Evolutionary conservation across 2,113 vertebrate genomes (phyloP).

Genomic region (Axis porcinus): DNA sequence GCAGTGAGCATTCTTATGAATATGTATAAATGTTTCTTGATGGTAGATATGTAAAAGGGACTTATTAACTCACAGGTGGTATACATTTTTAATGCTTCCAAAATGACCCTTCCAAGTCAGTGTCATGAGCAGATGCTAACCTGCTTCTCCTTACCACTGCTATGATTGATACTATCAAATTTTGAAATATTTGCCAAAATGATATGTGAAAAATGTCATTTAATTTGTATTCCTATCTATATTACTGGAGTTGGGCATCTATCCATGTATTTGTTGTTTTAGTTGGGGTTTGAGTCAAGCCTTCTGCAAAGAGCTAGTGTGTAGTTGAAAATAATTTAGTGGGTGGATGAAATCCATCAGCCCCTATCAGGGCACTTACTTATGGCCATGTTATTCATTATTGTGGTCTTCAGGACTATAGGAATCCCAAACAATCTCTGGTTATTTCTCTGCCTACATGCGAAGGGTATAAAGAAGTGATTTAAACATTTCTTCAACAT

Average conservation of each 20-base stretch:
- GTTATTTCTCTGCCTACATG: not conserved
- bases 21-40: not conserved
- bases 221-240: not conserved
- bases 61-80: not conserved
- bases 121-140: not conserved
- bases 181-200: not conserved
- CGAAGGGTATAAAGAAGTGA: not conserved
- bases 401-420: not conserved
- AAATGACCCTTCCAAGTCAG: not conserved
- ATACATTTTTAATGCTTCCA: not conserved
- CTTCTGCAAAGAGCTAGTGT: not conserved
- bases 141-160: not conserved
- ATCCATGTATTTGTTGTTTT: not conserved
- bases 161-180: not conserved
- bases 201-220: not conserved
- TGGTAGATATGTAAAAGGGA: not conserved
- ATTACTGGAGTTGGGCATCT: not conserved
- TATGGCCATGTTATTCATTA: not conserved
- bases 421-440: not conserved
- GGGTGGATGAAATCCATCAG: not conserved
- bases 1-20: not conserved
- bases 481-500: not conserved
- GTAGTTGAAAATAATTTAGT: not conserved
- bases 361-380: not conserved
- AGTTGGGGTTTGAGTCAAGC: not conserved